These are phyloP conservation scores for Rhinopomastus cyanomelas DNA, from an alignment of 2,113 vertebrate species.

Conservation along the genomic window DNA sequence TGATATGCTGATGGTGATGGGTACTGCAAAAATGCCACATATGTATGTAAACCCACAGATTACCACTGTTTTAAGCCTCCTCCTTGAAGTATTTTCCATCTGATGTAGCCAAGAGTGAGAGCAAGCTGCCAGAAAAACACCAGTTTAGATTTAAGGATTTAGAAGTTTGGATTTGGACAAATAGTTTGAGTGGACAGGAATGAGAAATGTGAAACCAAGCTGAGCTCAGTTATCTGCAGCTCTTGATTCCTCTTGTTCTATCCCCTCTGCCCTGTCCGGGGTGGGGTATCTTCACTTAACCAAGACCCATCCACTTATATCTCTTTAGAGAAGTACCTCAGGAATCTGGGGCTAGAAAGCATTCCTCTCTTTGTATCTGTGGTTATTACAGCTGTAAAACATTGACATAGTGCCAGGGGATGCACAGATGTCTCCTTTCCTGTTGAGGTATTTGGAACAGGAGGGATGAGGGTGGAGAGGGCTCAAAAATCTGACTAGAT, in stretches of 20 bases:
- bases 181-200: conserved; percentile 21
- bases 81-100: conserved; percentile 5
- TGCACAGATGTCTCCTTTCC: conserved; percentile 73
- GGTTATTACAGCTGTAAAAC: conserved; percentile 77
- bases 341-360: conserved; percentile 57
- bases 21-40: not conserved
- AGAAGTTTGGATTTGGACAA: conserved; percentile 6
- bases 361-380: conserved; percentile 62
- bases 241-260: not conserved
- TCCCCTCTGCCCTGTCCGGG: not conserved
- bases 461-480: not conserved
- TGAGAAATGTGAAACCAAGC: not conserved
- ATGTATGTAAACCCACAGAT: not conserved
- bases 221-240: not conserved
- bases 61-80: not conserved
- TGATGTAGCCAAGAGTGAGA: not conserved
- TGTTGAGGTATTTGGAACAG: conserved; percentile 38
- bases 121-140: conserved; percentile 16
- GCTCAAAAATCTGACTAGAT: conserved; percentile 8
- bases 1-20: not conserved
- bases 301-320: conserved; percentile 23
- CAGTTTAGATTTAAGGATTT: conserved; percentile 37
- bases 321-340: conserved; percentile 54
- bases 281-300: conserved; percentile 12
- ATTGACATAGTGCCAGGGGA: conserved; percentile 59